These are phyloP conservation scores for Caenorhabditis angaria DNA, from an alignment of 2,888 invertebrate species.

Conservation along the genomic window DNA sequence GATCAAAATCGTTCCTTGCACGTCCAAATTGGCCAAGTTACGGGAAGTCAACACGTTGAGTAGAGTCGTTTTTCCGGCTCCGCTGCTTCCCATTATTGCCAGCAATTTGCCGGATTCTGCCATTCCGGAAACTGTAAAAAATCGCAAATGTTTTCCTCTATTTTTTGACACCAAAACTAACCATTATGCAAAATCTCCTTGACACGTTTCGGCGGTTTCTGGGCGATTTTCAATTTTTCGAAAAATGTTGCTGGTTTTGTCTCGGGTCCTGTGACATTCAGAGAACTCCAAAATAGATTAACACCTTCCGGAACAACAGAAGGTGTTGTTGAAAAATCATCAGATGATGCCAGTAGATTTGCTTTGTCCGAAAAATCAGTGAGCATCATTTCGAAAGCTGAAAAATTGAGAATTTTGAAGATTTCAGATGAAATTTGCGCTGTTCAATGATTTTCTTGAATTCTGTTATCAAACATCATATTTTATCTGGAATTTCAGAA, in stretches of 20 bases:
- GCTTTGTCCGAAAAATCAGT: slow-evolving; percentile 18
- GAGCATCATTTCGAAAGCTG: slow-evolving; percentile 17
- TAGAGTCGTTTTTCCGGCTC: slow-evolving; percentile 88
- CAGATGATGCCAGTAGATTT: slow-evolving; percentile 1
- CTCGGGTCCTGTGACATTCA: slow-evolving; percentile 48
- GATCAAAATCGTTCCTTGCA: slow-evolving; percentile 47
- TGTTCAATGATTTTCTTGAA: too few relatives aligned
- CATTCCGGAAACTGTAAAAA: slow-evolving; percentile 51
- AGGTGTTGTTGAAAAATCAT: slow-evolving; percentile 8
- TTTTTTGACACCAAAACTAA: slow-evolving; percentile 8
- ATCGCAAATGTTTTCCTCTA: background rate
- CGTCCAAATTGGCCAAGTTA: slow-evolving; percentile 61
- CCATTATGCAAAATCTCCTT: slow-evolving; percentile 53
- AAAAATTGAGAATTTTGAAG: too few relatives aligned
- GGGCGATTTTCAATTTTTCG: slow-evolving; percentile 7
- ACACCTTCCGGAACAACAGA: slow-evolving; percentile 30
- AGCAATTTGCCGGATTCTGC: slow-evolving; percentile 55
- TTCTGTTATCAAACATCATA: too few relatives aligned
- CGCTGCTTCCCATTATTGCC: slow-evolving; percentile 63
- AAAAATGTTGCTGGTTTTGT: slow-evolving; percentile 23
- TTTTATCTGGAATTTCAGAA: background rate
- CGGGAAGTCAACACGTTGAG: slow-evolving; percentile 87
- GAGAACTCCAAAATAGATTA: slow-evolving; percentile 48
- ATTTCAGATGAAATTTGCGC: too few relatives aligned
- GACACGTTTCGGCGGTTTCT: slow-evolving; percentile 28